Evolutionary conservation across 1,140 invertebrate species (phyloP), one percentile per base, ranked within the genome.

Genomic region (Drosophila nasuta): DNA sequence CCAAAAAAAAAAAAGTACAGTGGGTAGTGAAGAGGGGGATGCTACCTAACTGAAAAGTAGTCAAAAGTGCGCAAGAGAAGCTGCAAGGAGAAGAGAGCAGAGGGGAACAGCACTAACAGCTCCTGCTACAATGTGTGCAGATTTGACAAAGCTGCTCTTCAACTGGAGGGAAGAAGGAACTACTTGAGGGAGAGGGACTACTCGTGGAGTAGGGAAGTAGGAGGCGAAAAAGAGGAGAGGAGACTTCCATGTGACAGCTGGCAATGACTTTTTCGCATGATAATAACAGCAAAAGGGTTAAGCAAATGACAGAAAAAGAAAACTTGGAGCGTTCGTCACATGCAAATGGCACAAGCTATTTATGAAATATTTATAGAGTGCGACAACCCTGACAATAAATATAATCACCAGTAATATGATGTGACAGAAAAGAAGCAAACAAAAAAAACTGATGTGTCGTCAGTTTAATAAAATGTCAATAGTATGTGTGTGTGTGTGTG

Each of bases 281-380:
- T 88, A 88, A 81, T 72, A 64, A 71, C 63, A 43, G 38, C 65
- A 68, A 76, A 89, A 90, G 85, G 85, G 81, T 89, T 89, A 83
- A 89, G 77, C 72, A 17, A 81, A 71, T 88, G 81, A 77, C 86
- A 81, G 83, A 66, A 60, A 60, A 60, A 60, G 11, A 43, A 77
- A 77, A 58, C 15, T 58, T 43, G 57, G 81, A 58, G 81, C 68
- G 46, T 69, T 65, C 73, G 81, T 81, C 81, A 81, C 77, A 81
- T 43, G 67, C 48, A 88, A 81, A 88, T 87, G 83, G 71, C 81
- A 25, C 20, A 89, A 89, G 78, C 78, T 85, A 89, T 89, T 89
- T 85, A 70, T 89, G 66, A 89, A 79, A 85, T 89, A 89, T 89
- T 85, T 89, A 88, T 88, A 73, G 79, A 88, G 75, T 81, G 82